phyloP scores from a whole-genome alignment of 1,140 invertebrate genomes.

The Drosophila sp. region DNA sequence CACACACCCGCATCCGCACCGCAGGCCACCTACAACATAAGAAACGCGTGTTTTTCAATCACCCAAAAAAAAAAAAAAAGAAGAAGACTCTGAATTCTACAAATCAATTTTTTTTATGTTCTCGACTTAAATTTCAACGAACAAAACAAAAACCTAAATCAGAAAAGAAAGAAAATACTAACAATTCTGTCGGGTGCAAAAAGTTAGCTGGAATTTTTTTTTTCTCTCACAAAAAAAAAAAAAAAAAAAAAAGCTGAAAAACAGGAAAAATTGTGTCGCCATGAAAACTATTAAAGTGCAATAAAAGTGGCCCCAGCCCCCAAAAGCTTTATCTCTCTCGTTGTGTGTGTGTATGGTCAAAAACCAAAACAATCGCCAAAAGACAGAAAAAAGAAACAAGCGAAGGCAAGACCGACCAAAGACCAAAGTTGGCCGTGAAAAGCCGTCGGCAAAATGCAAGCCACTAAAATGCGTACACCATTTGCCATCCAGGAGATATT shows the following conservation, averaged over 20 bases:
- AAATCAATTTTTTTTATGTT: too few species aligned
- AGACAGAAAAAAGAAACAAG: background rate
- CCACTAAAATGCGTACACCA: constrained; percentile 87
- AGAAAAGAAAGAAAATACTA: background rate
- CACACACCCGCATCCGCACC: constrained; percentile 17
- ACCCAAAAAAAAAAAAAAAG: constrained; percentile 13
- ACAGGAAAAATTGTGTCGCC: background rate
- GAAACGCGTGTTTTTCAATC: constrained; percentile 5
- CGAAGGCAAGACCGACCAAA: background rate
- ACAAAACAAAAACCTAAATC: background rate
- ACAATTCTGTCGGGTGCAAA: background rate
- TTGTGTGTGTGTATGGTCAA: too few species aligned
- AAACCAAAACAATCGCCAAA: too few species aligned
- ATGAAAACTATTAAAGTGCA: constrained; percentile 27
- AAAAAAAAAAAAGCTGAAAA: background rate
- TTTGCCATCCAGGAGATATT: constrained; percentile 96
- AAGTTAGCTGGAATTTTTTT: background rate
- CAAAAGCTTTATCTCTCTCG: too few species aligned
- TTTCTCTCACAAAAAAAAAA: constrained; percentile 11
- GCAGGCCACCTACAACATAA: background rate
- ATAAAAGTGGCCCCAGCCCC: constrained; percentile 16
- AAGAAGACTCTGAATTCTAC: background rate
- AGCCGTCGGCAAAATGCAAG: constrained; percentile 80
- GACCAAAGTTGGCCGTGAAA: background rate
- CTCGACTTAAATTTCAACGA: too few species aligned